Conservation (phyloP, 2,113 vertebrate genomes). For the Chaetops frenatus region DNA sequence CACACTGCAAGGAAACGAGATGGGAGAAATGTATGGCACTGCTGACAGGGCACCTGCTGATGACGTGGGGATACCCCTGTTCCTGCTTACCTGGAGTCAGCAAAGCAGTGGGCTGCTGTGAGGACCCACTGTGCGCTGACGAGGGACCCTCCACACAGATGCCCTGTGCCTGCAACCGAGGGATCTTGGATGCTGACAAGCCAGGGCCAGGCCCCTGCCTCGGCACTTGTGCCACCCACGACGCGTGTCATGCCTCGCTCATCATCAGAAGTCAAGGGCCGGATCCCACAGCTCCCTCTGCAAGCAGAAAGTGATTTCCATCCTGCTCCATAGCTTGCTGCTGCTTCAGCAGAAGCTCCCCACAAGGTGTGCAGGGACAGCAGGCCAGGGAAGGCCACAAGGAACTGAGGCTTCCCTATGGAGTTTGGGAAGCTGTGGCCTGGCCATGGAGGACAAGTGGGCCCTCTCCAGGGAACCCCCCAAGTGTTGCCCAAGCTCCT, state of each 20-base stretch:
- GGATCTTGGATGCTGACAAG: background rate
- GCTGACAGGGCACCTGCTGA: background rate
- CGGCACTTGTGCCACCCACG: background rate
- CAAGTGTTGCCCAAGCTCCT: background rate
- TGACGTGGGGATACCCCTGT: background rate
- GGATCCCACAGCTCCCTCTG: background rate
- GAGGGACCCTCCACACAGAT: background rate
- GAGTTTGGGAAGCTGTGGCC: background rate
- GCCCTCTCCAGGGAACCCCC: background rate
- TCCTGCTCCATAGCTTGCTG: background rate
- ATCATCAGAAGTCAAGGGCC: background rate
- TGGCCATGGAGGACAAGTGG: rapidly evolving
- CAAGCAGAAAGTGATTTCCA: background rate
- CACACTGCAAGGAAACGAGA: background rate
- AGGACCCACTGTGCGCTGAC: background rate
- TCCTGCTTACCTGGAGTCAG: background rate
- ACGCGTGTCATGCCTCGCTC: background rate
- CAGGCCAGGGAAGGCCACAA: background rate
- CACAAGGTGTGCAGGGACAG: background rate
- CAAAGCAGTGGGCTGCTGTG: background rate
- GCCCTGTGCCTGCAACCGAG: background rate
- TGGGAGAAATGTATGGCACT: background rate
- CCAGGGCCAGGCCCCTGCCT: background rate
- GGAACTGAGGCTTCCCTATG: background rate
- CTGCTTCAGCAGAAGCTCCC: background rate